Conservation (phyloP, 2,888 invertebrate species). For the Parascotia fuliginaria region DNA sequence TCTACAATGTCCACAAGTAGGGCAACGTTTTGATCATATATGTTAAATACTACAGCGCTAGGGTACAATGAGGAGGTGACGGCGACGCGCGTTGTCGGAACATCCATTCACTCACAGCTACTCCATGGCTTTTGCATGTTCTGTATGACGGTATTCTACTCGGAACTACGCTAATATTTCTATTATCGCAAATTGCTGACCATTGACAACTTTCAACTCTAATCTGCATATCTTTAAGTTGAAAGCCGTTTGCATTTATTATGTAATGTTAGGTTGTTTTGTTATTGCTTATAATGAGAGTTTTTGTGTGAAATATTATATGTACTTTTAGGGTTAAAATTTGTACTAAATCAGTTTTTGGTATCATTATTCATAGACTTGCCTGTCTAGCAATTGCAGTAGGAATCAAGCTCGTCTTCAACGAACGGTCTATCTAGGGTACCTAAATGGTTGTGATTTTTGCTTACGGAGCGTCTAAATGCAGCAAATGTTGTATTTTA, state of each 20-base stretch:
- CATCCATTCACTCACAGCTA: conserved; percentile 60
- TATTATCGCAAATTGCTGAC: conserved; percentile 29
- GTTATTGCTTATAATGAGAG: background rate
- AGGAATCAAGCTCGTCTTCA: no score
- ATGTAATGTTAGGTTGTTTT: background rate
- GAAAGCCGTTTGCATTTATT: background rate
- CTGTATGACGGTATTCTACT: conserved; percentile 49
- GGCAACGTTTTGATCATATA: background rate
- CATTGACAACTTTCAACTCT: conserved; percentile 26
- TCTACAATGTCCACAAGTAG: background rate
- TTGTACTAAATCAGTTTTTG: no score
- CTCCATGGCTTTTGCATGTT: conserved; percentile 76
- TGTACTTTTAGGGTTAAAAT: no score
- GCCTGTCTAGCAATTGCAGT: no score
- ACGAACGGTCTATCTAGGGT: no score
- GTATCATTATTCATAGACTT: no score
- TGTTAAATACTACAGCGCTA: background rate
- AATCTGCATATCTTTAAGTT: conserved; percentile 29
- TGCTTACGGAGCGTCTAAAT: no score
- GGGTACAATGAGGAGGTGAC: conserved; percentile 46
- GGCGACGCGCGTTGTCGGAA: conserved; percentile 48
- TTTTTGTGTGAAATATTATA: background rate
- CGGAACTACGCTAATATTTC: conserved; percentile 46
- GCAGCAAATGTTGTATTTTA: no score
- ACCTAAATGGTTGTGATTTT: no score